Percentiles rank a stretch among this genome's conserved stretches.
phyloP scores from a whole-genome alignment of 2,888 invertebrate genomes.

The Lithophane leautieri region DNA sequence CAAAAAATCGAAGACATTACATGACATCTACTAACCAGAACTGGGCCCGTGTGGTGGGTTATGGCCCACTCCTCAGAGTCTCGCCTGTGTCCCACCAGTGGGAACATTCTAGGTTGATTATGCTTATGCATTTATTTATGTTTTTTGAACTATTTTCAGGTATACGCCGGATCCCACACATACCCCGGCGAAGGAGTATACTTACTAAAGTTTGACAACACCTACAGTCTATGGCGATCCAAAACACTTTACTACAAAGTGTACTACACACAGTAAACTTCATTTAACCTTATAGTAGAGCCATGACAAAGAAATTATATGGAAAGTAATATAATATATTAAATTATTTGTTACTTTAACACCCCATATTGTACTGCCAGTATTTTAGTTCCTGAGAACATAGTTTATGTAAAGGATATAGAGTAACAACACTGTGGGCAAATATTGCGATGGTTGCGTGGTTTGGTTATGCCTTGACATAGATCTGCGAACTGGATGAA shows the following conservation, averaged over 20 bases:
- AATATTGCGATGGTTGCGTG: conserved; percentile 22
- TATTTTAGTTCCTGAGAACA: conserved; percentile 53
- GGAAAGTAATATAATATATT: conserved; percentile 57
- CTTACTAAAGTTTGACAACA: conserved; percentile 99
- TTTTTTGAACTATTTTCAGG: conserved; percentile 82
- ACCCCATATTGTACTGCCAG: conserved; percentile 62
- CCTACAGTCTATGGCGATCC: conserved; percentile 99
- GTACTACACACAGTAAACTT: conserved; percentile 95
- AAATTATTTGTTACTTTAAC: conserved; percentile 57
- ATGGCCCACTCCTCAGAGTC: no score
- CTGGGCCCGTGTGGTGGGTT: no score
- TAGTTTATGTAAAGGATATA: conserved; percentile 29
- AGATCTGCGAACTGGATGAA: neutral
- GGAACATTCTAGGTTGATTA: no score
- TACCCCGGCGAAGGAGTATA: conserved; percentile 99
- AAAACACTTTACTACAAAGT: conserved; percentile 99
- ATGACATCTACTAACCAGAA: no score
- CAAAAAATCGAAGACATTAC: no score
- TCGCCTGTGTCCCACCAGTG: no score
- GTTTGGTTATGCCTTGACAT: neutral
- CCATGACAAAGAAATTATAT: conserved; percentile 75
- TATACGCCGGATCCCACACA: conserved; percentile 98
- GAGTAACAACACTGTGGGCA: conserved; percentile 6
- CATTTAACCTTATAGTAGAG: conserved; percentile 57
- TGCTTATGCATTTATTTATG: no score